These are phyloP conservation scores for Lutjanus campechanus DNA, from an alignment of 2,797 vertebrate species.

Conservation along the genomic window DNA sequence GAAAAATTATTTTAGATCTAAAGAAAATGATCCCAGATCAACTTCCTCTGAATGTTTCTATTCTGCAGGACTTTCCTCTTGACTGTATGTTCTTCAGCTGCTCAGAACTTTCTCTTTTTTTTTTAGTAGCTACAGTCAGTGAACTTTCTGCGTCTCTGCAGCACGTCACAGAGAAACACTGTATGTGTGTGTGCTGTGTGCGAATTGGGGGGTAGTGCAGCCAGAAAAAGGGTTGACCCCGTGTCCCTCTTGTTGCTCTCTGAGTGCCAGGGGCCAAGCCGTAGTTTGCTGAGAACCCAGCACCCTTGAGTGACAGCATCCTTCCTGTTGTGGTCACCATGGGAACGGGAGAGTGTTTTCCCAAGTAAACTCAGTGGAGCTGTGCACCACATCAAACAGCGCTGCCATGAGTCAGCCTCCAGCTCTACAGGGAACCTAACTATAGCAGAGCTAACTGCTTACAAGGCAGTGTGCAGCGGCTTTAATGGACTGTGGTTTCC, in stretches of 20 bases:
- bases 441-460: slow-evolving; percentile 77
- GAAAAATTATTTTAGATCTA: background rate
- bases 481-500: slow-evolving; percentile 76
- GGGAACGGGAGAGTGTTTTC: slow-evolving; percentile 79
- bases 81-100: slow-evolving; percentile 9
- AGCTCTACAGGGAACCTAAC: slow-evolving; percentile 75
- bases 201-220: background rate
- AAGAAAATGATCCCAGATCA: background rate
- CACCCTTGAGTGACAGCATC: slow-evolving; percentile 72
- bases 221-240: slow-evolving; percentile 41
- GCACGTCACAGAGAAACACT: background rate
- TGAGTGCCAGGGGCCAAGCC: slow-evolving; percentile 38
- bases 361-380: slow-evolving; percentile 70
- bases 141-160: slow-evolving; percentile 2
- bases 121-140: background rate
- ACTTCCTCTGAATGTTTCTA: background rate
- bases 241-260: slow-evolving; percentile 26
- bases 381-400: slow-evolving; percentile 78
- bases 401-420: slow-evolving; percentile 77
- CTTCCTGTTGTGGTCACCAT: slow-evolving; percentile 79
- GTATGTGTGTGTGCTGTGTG: slow-evolving; percentile 18
- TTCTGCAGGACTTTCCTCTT: background rate
- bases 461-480: slow-evolving; percentile 67
- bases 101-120: background rate
- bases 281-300: slow-evolving; percentile 48